Base-by-base conservation (phyloP, 1,140 invertebrate species). In the Cotesia chilonis region DNA sequence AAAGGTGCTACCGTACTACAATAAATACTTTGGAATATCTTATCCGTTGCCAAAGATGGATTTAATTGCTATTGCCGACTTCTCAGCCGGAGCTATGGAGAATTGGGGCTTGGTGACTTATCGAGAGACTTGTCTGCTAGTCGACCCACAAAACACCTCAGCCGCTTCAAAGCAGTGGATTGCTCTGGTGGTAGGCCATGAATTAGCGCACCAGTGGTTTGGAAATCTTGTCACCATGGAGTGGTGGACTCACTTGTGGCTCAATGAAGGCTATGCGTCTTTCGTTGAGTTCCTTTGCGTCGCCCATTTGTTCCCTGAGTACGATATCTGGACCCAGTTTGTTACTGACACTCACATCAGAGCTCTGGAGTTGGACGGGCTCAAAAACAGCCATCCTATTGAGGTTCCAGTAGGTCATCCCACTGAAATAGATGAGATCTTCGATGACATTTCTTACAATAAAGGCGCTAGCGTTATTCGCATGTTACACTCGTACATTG, bases 31-130 rank as follows among this genome's bases (percentile, higher is more conserved):
- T 86, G 91, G 95, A 71, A 95, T 99, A 75, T 93, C 95, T 1
- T 99, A 98, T 89, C 97, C 97, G 0, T 85, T 99, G 54, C 96
- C 96, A 7, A 99, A 99, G 85, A 94, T 98, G 81, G 97, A 99
- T 88, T 90, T 98, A 57, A 95, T 99, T 79, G 96, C 96, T 36
- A 95, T 99, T 81, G 92, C 96, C 14, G 96, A 98, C 83, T 98
- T 97, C 78, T 92, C 93, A 41, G 90, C 92, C 47, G 95, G 95
- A 74, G 96, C 96, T 54, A 98, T 99, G 96, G 97, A 98, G 86
- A 98, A 98, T 85, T 98, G 96, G 97, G 96, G 96, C 17, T 81
- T 95, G 10, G 90, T 95, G 3, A 94, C 92, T 0, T 96, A 92
- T 78, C 90, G 95, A 68, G 95, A 96, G 83, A 93, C 93, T 2